Base-by-base conservation (phyloP, 2,113 vertebrate genomes). In the Vireo altiloquus region DNA sequence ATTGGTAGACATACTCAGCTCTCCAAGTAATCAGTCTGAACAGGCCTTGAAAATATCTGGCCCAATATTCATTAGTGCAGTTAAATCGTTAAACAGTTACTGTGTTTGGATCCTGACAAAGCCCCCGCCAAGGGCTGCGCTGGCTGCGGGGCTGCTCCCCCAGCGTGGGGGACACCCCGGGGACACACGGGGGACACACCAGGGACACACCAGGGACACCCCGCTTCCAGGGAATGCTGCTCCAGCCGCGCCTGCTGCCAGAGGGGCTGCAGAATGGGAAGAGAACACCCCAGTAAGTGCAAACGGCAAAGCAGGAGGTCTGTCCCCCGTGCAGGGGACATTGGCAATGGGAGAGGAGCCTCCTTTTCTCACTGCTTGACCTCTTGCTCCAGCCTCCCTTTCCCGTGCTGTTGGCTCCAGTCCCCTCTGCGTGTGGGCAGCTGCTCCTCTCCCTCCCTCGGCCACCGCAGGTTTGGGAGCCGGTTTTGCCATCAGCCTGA, bases 11-110 rank as follows among this genome's bases (percentile, higher is more conserved):
- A 98, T 97, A 99, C 98, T 99, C 98, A 97, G 98, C 99, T 99
- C 99, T 99, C 99, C 99, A 98, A 99, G 99, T 99, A 99, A 99
- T 99, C 99, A 99, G 99, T 99, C 98, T 99, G 98, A 99, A 98
- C 98, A 99, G 98, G 98, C 98, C 98, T 98, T 97, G 98, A 98
- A 98, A 99, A 98, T 99, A 99, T 99, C 99, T 98, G 98, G 99
- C 99, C 99, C 99, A 98, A 99, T 99, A 98, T 99, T 99, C 99
- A 99, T 99, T 99, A 99, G 99, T 97, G 98, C 97, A 97, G 98
- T 98, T 98, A 98, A 99, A 97, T 98, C 95, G 96, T 98, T 98
- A 97, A 97, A 98, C 96, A 97, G 97, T 96, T 94, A 93, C 97
- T 89, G 96, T 98, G 97, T 97, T 98, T 96, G 97, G 97, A 97